Base-by-base conservation (phyloP, 2,888 invertebrate species). In the Glomeris marginata region DNA sequence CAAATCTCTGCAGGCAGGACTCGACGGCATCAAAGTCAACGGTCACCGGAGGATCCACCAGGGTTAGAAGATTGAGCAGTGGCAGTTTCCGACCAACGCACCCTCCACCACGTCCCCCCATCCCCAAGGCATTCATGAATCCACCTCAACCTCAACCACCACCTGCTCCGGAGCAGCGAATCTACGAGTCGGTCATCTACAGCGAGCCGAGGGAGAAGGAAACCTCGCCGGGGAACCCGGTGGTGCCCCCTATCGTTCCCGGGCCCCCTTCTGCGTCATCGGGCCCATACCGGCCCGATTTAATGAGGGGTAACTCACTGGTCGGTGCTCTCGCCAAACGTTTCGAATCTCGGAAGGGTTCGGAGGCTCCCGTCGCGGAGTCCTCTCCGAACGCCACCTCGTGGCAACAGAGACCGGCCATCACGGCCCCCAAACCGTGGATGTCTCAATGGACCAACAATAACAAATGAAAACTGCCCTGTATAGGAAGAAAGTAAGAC, bases 11-110 rank as follows among this genome's bases (percentile, higher is more conserved):
- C 28, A 36, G 36, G 13, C 77, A 77, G 13, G 71, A 70, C 56
- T 72, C 72, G 46, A 69, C 74, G 40, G 74, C 73, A 45, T 65
- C 71, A 1, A 76, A 78, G 13, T 41, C 49, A 13, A 78, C 80
- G 67, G 72, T 87, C 47, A 80, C 86, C 0, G 86, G 86, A 60
- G 86, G 86, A 0, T 86, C 86, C 0, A 85, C 86, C 84, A 71
- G 87, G 0, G 67, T 68, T 0, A 78, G 78, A 18, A 71, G 88
- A 46, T 86, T 87, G 0, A 72, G 81, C 20, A 86, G 86, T 53
- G 78, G 84, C 0, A 82, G 82, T 0, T 84, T 85, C 81, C 41
- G 86, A 36, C 85, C 85, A 0, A 83, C 49, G 13, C 56, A 60
- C 2, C 69, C 69, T 1, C 68, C 73, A 13, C 67, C 65, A 0